Percentiles rank a stretch among this genome's conserved stretches.
These are phyloP conservation scores for Zonotrichia albicollis DNA, from an alignment of 2,797 vertebrate genomes.

Conservation along the genomic window DNA sequence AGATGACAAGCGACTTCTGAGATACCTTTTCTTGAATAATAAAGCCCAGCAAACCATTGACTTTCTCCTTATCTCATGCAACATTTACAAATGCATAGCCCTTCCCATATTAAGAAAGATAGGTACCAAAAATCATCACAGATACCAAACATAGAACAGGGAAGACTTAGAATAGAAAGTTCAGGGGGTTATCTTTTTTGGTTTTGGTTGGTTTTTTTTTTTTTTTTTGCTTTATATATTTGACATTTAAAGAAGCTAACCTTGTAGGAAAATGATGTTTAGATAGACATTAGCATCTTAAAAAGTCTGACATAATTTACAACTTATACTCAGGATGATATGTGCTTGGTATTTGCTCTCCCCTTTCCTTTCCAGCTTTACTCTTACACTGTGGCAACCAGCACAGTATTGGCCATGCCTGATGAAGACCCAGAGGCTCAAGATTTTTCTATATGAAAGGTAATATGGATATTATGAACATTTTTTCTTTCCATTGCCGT, in stretches of 20 bases:
- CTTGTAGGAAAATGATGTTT: background rate
- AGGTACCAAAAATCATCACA: background rate
- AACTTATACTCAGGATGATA: background rate
- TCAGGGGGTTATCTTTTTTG: background rate
- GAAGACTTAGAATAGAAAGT: background rate
- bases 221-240: too few relatives aligned
- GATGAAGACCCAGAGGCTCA: background rate
- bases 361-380: background rate
- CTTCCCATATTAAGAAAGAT: background rate
- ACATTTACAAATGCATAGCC: background rate
- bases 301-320: background rate
- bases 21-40: background rate
- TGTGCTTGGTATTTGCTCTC: background rate
- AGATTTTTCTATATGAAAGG: background rate
- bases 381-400: background rate
- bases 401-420: background rate
- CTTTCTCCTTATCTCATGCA: background rate
- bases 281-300: background rate
- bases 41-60: background rate
- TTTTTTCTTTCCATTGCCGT: background rate
- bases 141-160: background rate
- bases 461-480: background rate
- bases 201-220: too few relatives aligned
- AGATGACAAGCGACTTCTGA: background rate
- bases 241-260: background rate